Evolutionary conservation across 2,888 invertebrate genomes (phyloP), one percentile per base, ranked within the genome.

Genomic region (Chouioia cunea): DNA sequence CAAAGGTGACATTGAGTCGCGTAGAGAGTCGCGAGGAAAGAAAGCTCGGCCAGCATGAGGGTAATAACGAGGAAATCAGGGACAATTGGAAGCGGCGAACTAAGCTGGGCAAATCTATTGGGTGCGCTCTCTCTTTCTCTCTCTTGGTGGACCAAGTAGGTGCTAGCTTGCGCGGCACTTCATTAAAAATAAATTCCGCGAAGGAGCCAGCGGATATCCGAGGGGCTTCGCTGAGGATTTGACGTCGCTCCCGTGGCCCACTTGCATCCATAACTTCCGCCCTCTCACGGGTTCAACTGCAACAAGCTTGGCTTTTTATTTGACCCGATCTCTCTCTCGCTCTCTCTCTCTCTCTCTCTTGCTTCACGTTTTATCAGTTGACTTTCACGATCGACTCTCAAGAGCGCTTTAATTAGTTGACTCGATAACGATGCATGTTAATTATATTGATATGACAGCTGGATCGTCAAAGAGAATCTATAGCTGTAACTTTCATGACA

Each of bases 161-260:
- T 71, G 63, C 43, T 52, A 74, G 74, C 76, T 74, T 78, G 82
- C 80, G 82, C 80, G 82, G 80, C 86, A 87, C 87, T 87, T 87
- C 86, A 87, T 87, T 87, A 87, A 87, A 87, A 87, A 87, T 87
- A 87, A 87, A 87, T 87, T 86, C 85, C 81, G 78, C 82, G 82
- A 83, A 85, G 82, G 81, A 85, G 85, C 83, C 83, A 81, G 78
- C 79, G 86, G 86, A 86, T 86, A 86, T 85, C 82, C 79, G 81
- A 79, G 57, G 71, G 84, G 83, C 84, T 86, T 86, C 84, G 82
- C 82, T 79, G 76, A 79, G 86, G 87, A 87, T 87, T 86, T 85
- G 76, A 80, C 79, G 79, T 76, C 79, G 78, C 77, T 62, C 27
- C 59, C 50, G 56, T 10, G 36, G 67, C 75, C 71, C n/a, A n/a